Percentiles rank a stretch among this genome's conserved stretches.
phyloP scores from a whole-genome alignment of 2,888 invertebrate genomes.

The Xylota sylvarum region DNA sequence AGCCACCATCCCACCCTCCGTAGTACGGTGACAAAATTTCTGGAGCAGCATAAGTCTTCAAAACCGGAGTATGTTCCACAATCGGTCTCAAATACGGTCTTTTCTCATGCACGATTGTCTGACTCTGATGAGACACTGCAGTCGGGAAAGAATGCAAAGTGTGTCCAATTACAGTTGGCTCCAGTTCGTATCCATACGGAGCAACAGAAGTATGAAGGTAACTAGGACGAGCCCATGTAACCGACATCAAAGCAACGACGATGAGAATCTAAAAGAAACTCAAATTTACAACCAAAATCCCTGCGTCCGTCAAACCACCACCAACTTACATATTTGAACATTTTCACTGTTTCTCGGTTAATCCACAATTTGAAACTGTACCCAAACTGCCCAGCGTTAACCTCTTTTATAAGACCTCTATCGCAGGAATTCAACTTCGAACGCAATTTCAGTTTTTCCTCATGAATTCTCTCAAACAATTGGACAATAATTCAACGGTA shows the following conservation, averaged over 20 bases:
- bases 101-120: constrained; percentile 83
- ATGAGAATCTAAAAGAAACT: constrained; percentile 44
- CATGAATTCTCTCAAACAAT: constrained; percentile 73
- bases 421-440: constrained; percentile 18
- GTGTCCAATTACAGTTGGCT: constrained; percentile 82
- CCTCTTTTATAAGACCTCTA: constrained; percentile 67
- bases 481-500: constrained; percentile 69
- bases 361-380: constrained; percentile 71
- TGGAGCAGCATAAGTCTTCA: constrained; percentile 78
- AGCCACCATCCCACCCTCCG: constrained; percentile 48
- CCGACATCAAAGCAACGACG: constrained; percentile 43
- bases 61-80: constrained; percentile 80
- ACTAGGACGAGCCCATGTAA: constrained; percentile 79
- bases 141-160: constrained; percentile 80
- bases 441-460: constrained; percentile 56
- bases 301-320: background rate
- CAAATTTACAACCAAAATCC: background rate
- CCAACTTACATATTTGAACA: constrained; percentile 81
- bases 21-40: constrained; percentile 61
- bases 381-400: constrained; percentile 23
- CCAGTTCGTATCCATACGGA: constrained; percentile 80
- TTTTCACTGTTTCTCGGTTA: constrained; percentile 77
- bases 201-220: constrained; percentile 77
- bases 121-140: constrained; percentile 83
- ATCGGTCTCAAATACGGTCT: constrained; percentile 83